phyloP scores from a whole-genome alignment of 2,888 invertebrate genomes.

The Heliconius aoede region DNA sequence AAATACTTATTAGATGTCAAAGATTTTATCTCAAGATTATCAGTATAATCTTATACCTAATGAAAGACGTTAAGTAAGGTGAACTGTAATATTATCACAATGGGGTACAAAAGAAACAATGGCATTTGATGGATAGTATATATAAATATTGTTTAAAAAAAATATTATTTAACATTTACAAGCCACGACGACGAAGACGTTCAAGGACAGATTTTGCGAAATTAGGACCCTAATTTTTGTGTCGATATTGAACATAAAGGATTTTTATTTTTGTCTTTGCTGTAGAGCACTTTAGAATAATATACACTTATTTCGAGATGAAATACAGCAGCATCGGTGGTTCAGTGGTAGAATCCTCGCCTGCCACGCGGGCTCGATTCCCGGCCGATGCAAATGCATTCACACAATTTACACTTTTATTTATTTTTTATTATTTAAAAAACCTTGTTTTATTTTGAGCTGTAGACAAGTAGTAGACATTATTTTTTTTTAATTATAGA shows the following conservation, averaged over 20 bases:
- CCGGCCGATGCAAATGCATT: too few relatives aligned
- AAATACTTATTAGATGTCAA: too few relatives aligned
- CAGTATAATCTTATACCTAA: neutral
- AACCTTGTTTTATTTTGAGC: neutral
- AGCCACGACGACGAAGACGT: neutral
- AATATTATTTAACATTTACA: neutral
- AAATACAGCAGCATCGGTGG: too few relatives aligned
- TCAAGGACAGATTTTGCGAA: neutral
- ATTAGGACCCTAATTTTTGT: neutral
- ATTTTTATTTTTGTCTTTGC: neutral
- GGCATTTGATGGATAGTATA: constrained; percentile 1
- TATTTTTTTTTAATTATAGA: too few relatives aligned
- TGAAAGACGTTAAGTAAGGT: neutral
- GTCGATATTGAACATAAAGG: neutral
- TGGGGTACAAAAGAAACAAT: constrained; percentile 4
- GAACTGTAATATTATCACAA: constrained; percentile 11
- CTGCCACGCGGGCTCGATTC: too few relatives aligned
- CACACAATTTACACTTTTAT: too few relatives aligned
- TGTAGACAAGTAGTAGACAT: too few relatives aligned
- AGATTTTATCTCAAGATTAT: neutral
- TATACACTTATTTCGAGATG: too few relatives aligned
- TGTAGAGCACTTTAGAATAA: neutral
- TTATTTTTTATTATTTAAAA: too few relatives aligned
- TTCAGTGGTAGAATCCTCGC: too few relatives aligned
- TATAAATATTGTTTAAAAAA: neutral